phyloP scores from a whole-genome alignment of 2,113 vertebrate genomes.

The Rynchops niger region DNA sequence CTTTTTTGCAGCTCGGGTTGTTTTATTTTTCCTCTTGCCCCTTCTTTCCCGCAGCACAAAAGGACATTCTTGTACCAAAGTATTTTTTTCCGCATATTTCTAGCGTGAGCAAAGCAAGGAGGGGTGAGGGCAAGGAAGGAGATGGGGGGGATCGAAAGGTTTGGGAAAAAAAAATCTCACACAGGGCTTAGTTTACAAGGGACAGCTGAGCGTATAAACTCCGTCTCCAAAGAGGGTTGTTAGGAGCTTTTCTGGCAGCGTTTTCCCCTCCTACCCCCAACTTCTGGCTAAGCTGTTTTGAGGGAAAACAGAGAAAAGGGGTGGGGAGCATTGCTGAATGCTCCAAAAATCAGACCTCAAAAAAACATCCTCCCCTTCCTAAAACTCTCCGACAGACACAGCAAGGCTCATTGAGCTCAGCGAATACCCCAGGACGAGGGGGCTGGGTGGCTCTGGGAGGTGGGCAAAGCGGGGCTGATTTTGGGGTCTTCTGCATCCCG shows the following conservation, averaged over 20 bases:
- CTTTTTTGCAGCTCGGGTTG: neutral
- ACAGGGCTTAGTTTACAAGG: slow-evolving; percentile 81
- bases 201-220: slow-evolving; percentile 79
- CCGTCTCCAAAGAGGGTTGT: slow-evolving; percentile 70
- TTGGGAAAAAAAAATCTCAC: slow-evolving; percentile 72
- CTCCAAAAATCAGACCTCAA: neutral
- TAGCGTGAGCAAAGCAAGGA: slow-evolving; percentile 68
- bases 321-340: neutral
- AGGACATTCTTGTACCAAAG: slow-evolving; percentile 65
- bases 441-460: neutral
- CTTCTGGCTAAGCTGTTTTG: slow-evolving; percentile 38
- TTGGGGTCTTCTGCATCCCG: rapidly evolving
- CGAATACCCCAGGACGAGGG: neutral
- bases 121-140: slow-evolving; percentile 19
- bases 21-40: slow-evolving; percentile 27
- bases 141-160: slow-evolving; percentile 50
- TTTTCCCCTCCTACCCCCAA: neutral
- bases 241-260: slow-evolving; percentile 72
- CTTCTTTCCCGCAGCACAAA: slow-evolving; percentile 54
- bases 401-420: neutral
- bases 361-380: neutral
- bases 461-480: neutral
- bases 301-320: slow-evolving; percentile 59
- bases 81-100: slow-evolving; percentile 71
- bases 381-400: neutral